Base-by-base conservation (phyloP, 2,888 invertebrate species). In the Xiphydria camelus region DNA sequence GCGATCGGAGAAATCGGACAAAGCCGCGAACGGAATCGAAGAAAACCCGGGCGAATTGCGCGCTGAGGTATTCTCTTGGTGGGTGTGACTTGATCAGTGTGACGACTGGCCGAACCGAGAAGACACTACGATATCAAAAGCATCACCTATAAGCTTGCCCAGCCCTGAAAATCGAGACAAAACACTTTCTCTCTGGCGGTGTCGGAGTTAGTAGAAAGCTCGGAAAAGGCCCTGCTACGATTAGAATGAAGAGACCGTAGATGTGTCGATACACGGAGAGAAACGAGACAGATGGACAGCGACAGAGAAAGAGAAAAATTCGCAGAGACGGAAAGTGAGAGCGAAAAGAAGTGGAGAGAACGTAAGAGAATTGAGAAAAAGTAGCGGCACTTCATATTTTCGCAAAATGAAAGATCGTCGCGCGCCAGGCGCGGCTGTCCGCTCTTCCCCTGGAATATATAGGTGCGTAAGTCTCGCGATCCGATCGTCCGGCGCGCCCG, bases 151-250 rank as follows among this genome's bases (percentile, higher is more conserved):
- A 67, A 67, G 58, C 68, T 66, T 68, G 68, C 62, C 61, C 68
- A 70, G 69, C 70, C 68, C 68, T 68, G 66, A n/a, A 59, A 51
- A 59, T 52, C 55, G 58, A 49, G 47, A 49, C 55, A 44, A 57
- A 41, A 53, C 47, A 48, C 47, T 46, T 41, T 56, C 43, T 54
- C 45, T 42, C 18, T 49, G 38, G 42, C 39, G 38, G 26, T 40
- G 44, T 32, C 46, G 49, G 55, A 64, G 63, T 66, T 66, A 62
- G 68, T 66, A 57, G 47, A 60, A 69, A 68, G 66, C 67, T 57
- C 49, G 41, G 48, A 54, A 46, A 49, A 59, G 49, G 57, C 48
- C 45, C 47, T 46, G 50, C 38, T 51, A 59, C 55, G 41, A 55
- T 59, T 55, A 59, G 40, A 48, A 43, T 42, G 47, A 29, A 48